Conservation (phyloP, 1,140 invertebrate genomes). For the Panulirus ornatus region DNA sequence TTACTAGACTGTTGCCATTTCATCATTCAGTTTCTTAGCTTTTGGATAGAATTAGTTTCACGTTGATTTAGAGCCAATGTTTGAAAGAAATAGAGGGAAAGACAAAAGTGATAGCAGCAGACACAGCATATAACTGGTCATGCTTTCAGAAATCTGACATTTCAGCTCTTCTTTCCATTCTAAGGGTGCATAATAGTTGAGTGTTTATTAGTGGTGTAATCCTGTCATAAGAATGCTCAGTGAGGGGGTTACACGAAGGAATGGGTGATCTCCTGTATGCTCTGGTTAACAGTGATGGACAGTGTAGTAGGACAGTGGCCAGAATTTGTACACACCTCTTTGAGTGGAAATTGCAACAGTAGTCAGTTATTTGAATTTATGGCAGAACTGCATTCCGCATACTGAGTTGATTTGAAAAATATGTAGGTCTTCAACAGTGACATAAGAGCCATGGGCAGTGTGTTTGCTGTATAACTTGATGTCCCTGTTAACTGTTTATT, state of each 20-base stretch:
- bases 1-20: background rate
- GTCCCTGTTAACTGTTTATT: constrained; percentile 46
- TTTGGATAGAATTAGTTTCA: background rate
- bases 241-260: too few species aligned
- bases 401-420: background rate
- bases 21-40: background rate
- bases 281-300: too few species aligned
- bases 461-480: constrained; percentile 59
- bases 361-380: too few species aligned
- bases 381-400: too few species aligned
- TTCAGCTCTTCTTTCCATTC: too few species aligned
- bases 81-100: background rate
- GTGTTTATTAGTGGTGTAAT: too few species aligned
- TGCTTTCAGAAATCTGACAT: too few species aligned
- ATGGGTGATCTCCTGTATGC: too few species aligned
- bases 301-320: constrained; percentile 45
- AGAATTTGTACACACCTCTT: constrained; percentile 28
- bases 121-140: too few species aligned
- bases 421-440: constrained; percentile 9
- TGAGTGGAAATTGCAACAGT: too few species aligned
- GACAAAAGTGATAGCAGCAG: constrained; percentile 19
- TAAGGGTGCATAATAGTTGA: too few species aligned
- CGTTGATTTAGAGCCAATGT: background rate
- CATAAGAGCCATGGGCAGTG: constrained; percentile 30
- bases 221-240: too few species aligned